phyloP scores from a whole-genome alignment of 2,888 invertebrate species.

The Mycogona germanica region DNA sequence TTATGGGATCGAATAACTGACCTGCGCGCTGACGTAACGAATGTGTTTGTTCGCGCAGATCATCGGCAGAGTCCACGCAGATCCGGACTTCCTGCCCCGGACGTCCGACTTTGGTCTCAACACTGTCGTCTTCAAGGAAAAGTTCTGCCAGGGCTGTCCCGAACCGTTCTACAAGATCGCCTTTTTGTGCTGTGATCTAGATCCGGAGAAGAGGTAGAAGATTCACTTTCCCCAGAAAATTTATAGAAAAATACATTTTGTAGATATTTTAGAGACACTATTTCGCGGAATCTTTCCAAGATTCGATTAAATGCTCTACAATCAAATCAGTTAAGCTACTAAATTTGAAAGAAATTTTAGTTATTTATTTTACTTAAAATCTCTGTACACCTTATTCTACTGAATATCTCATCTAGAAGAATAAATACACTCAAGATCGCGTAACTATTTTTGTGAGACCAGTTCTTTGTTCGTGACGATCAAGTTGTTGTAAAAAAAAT shows the following conservation, averaged over 20 bases:
- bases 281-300: no score
- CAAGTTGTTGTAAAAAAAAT: no score
- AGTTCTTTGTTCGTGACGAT: no score
- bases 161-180: slow-evolving; percentile 78
- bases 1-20: no score
- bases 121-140: slow-evolving; percentile 68
- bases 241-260: background rate
- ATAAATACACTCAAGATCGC: background rate
- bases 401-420: no score
- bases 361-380: no score
- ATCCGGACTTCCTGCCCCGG: slow-evolving; percentile 85
- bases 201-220: slow-evolving; percentile 67
- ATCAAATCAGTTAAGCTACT: no score
- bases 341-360: no score
- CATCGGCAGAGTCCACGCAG: slow-evolving; percentile 86
- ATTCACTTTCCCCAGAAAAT: background rate
- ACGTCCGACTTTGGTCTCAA: slow-evolving; percentile 86
- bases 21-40: no score
- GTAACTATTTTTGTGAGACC: background rate
- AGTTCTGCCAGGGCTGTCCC: slow-evolving; percentile 73
- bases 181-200: slow-evolving; percentile 78
- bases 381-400: no score
- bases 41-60: slow-evolving; percentile 46
- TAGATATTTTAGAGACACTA: background rate
- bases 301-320: no score